A percentile compares a stretch with the other conserved stretches of the same genome.
Conservation (phyloP, 1,140 invertebrate genomes). For the Macrosteles quadrilineatus region DNA sequence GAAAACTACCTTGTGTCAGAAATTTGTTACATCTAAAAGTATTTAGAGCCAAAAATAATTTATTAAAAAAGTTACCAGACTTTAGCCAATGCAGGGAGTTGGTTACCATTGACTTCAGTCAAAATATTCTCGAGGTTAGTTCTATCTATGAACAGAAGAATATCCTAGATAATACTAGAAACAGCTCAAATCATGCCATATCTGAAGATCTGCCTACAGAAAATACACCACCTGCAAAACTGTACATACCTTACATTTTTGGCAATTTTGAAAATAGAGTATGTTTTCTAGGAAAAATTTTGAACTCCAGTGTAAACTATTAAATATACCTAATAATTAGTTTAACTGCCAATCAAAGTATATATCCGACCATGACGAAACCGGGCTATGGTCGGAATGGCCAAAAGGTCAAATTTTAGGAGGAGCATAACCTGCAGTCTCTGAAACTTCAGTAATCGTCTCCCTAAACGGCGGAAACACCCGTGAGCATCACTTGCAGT, state of each 20-base stretch:
- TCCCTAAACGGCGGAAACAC: no score
- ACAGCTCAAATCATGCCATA: no score
- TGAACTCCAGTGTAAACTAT: neutral
- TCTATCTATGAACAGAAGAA: no score
- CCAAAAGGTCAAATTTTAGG: no score
- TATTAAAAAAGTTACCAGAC: neutral
- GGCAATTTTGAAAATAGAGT: neutral
- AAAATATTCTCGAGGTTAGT: neutral
- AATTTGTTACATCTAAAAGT: neutral
- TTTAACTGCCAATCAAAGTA: no score
- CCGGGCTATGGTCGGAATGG: no score
- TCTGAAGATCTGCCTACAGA: neutral
- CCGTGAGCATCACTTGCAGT: no score
- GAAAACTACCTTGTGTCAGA: neutral
- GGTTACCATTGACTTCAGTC: neutral
- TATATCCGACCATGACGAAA: no score
- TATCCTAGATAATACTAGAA: no score
- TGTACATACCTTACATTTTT: neutral
- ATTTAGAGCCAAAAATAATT: neutral
- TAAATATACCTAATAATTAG: no score
- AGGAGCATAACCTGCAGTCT: no score
- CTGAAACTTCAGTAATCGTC: no score
- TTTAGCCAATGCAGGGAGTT: constrained; percentile 2
- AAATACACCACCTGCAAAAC: neutral
- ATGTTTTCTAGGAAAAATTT: neutral